Base-by-base conservation (phyloP, 2,888 invertebrate species). In the Drosophila histrio region DNA sequence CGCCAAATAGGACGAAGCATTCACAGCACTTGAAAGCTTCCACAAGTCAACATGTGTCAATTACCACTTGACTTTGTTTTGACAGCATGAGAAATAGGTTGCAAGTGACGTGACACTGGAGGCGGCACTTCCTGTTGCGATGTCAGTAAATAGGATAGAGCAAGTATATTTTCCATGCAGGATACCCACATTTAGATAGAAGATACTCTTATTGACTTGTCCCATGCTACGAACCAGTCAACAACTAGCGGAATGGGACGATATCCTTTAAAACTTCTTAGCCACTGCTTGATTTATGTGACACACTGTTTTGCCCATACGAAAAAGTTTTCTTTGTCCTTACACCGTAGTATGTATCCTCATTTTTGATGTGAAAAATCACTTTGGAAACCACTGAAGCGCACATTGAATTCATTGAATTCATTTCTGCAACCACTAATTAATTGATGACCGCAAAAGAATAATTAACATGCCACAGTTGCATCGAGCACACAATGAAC, bases 1-100 rank as follows among this genome's bases (percentile, higher is more conserved):
- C 36, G 30, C 15, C 36, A 32, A 26, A 34, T 21, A 22, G 24
- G 26, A 9, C 39, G 15, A 57, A 38, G 47, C 17, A 36, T 9
- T 36, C 43, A 59, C 15, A 46, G 53, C 44, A 57, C 52, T 67
- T 57, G 39, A 50, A 57, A 63, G 67, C 58, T 49, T 60, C 52
- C 36, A 36, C 46, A 52, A 73, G 75, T 77, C 75, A 82, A 77
- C 83, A 79, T 77, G 76, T 82, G 86, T 82, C 84, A 85, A 87
- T 85, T 85, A 82, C 69, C 58, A 65, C 66, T 79, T 82, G 79
- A 72, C 75, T 79, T 75, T 82, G 70, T 72, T 87, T 73, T 81
- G 79, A 73, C 74, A 87, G 59, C 68, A 59, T 72, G 79, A 77
- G 79, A 67, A 82, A 85, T 77, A 65, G 62, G 63, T 75, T 80